Conservation (phyloP, 2,888 invertebrate species). For the Girardia tigrina region DNA sequence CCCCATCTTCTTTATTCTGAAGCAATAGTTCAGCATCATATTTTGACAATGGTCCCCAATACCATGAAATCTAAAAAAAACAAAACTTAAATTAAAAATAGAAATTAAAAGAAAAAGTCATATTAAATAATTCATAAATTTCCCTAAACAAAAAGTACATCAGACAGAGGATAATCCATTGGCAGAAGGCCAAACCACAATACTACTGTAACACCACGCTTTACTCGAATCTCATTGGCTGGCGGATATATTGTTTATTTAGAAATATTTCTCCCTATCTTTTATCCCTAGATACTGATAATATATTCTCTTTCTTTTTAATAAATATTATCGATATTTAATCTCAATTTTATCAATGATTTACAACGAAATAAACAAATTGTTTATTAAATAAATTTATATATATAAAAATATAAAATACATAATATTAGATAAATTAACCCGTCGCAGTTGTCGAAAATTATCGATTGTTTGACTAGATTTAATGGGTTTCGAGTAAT, state of each 20-base stretch:
- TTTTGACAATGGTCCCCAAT: neutral
- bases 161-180: neutral
- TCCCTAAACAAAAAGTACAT: conserved; percentile 5
- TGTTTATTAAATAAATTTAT: neutral
- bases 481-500: conserved; percentile 1
- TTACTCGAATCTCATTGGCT: neutral
- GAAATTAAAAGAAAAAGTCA: neutral
- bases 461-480: neutral
- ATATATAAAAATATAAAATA: neutral
- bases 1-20: conserved; percentile 19
- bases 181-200: conserved; percentile 13
- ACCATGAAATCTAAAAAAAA: neutral
- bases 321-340: neutral
- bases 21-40: conserved; percentile 12
- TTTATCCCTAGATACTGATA: conserved; percentile 20
- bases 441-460: neutral
- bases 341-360: neutral
- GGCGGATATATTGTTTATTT: conserved; percentile 2
- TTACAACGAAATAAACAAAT: neutral
- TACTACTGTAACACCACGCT: conserved; percentile 16
- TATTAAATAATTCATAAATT: neutral
- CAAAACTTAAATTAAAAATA: too few relatives aligned
- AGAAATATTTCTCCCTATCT: conserved; percentile 23
- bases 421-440: neutral
- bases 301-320: neutral